phyloP scores from a whole-genome alignment of 2,113 vertebrate genomes.

The Pholis gunnellus region DNA sequence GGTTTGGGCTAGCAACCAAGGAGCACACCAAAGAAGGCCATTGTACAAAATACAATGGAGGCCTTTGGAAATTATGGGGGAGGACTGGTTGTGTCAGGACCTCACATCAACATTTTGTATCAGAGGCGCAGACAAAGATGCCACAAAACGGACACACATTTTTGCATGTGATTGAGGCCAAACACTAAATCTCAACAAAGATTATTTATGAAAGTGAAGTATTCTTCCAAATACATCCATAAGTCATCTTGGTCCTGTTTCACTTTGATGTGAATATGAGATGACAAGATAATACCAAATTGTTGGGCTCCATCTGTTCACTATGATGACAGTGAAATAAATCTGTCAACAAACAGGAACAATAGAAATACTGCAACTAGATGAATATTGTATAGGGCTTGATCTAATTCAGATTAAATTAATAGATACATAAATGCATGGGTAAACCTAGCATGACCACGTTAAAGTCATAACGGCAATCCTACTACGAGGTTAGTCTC shows the following conservation, averaged over 20 bases:
- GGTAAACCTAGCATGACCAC: too few relatives aligned
- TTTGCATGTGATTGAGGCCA: conserved; percentile 8
- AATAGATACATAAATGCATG: too few relatives aligned
- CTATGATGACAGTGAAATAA: conserved; percentile 48
- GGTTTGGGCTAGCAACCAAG: conserved; percentile 27
- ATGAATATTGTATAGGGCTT: not conserved
- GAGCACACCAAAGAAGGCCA: conserved; percentile 63
- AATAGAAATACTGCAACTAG: conserved; percentile 38
- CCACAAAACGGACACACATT: conserved; percentile 32
- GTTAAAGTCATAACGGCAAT: not conserved
- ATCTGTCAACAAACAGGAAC: conserved; percentile 54
- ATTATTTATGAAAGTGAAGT: conserved; percentile 12
- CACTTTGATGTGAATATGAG: conserved; percentile 17
- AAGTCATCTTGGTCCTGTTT: not conserved
- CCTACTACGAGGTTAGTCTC: too few relatives aligned
- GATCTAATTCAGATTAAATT: conserved; percentile 9
- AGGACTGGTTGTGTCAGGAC: conserved; percentile 64
- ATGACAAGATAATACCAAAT: conserved; percentile 31
- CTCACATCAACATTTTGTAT: conserved; percentile 60
- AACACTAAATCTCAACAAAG: conserved; percentile 20
- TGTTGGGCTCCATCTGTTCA: conserved; percentile 48
- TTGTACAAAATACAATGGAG: conserved; percentile 75
- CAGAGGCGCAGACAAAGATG: conserved; percentile 45
- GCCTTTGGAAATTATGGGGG: conserved; percentile 65
- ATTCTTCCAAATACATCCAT: conserved; percentile 1